phyloP scores from a whole-genome alignment of 2,888 invertebrate species.

The Balanococcus diminutus region DNA sequence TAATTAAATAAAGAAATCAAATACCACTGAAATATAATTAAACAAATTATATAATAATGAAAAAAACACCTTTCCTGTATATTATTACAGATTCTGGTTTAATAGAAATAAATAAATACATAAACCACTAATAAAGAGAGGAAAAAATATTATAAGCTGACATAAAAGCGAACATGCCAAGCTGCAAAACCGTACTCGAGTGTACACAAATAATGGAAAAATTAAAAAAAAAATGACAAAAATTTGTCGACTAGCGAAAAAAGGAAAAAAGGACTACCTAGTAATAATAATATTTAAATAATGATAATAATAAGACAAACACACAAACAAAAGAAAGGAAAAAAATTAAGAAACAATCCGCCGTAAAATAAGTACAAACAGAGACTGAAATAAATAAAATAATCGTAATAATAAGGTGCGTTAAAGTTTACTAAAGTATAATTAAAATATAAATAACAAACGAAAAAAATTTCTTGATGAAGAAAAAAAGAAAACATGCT shows the following conservation, averaged over 20 bases:
- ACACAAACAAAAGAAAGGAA: not conserved
- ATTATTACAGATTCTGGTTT: constrained; percentile 49
- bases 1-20: constrained; percentile 50
- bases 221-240: not conserved
- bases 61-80: constrained; percentile 52
- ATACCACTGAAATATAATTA: constrained; percentile 46
- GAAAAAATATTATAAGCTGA: not conserved
- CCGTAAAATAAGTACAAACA: not conserved
- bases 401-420: constrained; percentile 22
- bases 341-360: not conserved
- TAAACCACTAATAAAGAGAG: constrained; percentile 11
- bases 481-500: constrained; percentile 16
- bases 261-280: not conserved
- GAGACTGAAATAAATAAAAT: constrained; percentile 19
- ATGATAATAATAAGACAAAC: not conserved
- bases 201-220: not conserved
- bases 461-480: not conserved
- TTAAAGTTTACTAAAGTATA: constrained; percentile 33
- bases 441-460: constrained; percentile 43
- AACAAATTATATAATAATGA: constrained; percentile 35
- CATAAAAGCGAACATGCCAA: constrained; percentile 15
- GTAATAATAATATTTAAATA: not conserved
- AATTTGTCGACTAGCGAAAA: constrained; percentile 16
- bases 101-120: constrained; percentile 27
- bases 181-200: constrained; percentile 9